Evolutionary conservation across 2,113 vertebrate genomes (phyloP).

Genomic region (Pygoscelis adeliae): DNA sequence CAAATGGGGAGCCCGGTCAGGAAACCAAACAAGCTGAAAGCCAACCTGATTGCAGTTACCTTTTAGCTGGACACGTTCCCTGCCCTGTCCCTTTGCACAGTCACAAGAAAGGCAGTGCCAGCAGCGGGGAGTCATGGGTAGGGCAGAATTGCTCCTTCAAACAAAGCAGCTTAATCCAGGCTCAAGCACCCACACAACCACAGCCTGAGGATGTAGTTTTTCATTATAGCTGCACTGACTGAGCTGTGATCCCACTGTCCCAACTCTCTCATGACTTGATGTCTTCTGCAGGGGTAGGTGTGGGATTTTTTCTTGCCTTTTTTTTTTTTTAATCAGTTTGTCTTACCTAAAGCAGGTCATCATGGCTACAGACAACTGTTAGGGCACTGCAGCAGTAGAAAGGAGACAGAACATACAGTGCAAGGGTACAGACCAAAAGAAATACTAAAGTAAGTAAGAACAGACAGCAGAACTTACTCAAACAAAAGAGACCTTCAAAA

Average conservation of each 20-base stretch:
- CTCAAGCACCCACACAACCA: neutral
- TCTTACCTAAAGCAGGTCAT: neutral
- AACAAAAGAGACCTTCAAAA: neutral
- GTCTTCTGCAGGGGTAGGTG: neutral
- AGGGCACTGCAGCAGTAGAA: neutral
- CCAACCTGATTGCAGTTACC: neutral
- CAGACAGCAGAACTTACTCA: neutral
- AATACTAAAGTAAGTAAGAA: neutral
- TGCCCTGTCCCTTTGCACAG: neutral
- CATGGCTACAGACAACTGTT: neutral
- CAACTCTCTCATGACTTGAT: neutral
- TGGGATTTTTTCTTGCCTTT: accelerated
- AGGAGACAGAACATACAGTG: neutral
- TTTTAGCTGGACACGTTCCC: neutral
- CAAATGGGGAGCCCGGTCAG: neutral
- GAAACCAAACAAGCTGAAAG: neutral
- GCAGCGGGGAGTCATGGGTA: neutral
- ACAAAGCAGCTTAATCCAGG: neutral
- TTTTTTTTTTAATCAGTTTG: neutral
- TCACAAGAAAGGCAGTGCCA: neutral
- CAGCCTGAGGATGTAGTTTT: neutral
- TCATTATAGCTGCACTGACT: neutral
- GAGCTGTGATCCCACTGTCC: neutral
- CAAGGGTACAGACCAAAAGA: neutral
- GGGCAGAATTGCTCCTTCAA: neutral